Base-by-base conservation (phyloP, 2,888 invertebrate genomes). In the Oxystoma pomonae region DNA sequence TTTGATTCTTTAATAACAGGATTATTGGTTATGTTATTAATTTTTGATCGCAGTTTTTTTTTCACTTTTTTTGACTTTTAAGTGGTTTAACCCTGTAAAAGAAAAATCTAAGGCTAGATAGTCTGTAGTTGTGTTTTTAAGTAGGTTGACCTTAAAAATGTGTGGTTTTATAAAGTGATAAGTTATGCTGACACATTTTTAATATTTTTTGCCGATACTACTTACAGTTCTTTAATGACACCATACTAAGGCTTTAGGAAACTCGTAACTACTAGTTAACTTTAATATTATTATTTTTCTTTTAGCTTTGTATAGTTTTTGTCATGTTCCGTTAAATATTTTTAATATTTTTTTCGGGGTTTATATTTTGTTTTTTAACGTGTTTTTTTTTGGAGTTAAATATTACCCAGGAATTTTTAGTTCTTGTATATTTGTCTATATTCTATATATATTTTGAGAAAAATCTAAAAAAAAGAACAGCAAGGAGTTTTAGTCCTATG, bases 401-500 rank as follows among this genome's bases (percentile, higher is more conserved):
- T 35, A 35, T 35, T 35, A 35, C 12, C 35, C 12, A 35, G 12
- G 35, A 35, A 35, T 35, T 35, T 35, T 35, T 35, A 35, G 3
- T 35, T 35, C 35, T 35, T 35, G 35, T 35, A 35, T 35, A 35
- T 35, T 35, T 35, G 35, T 35, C 35, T 35, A 35, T 35, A 35
- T 35, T 35, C 35, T 35, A 35, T 35, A 35, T 35, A 35, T 35
- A 35, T 35, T 35, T 35, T 35, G 35, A 35, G 35, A 35, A 35
- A 35, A 35, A 35, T 7, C 3, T 7, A 12, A 3, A 19, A 53
- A 53, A 53, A 53, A 53, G 62, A 62, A 35, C 58, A 21, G 65
- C 65, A 65, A 65, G 65, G 65, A 65, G 65, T 65, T 65, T 65
- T 60, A 57, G 52, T 62, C 19, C 19, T 53, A 19, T 9, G 5